phyloP scores from a whole-genome alignment of 1,140 invertebrate species.

The Tribolium madens region DNA sequence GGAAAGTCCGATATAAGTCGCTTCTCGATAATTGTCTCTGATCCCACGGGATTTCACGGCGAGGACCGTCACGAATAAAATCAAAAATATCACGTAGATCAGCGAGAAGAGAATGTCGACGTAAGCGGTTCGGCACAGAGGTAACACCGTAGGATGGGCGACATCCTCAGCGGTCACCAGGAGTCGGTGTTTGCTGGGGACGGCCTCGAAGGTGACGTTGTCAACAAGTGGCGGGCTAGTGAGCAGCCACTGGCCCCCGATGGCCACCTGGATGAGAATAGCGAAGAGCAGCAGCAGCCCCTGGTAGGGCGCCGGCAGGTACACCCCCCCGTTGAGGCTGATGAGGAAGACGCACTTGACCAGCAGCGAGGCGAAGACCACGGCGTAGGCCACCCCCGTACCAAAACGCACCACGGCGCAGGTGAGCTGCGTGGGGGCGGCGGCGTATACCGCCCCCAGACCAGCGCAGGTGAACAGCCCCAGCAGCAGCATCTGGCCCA shows the following conservation, averaged over 20 bases:
- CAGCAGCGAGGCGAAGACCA: constrained; percentile 92
- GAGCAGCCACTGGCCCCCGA: constrained; percentile 87
- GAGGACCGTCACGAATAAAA: constrained; percentile 85
- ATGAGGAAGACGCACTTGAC: constrained; percentile 95
- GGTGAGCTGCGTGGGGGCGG: constrained; percentile 82
- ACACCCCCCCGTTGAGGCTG: constrained; percentile 90
- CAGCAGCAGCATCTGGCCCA: constrained; percentile 90
- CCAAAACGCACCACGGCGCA: constrained; percentile 88
- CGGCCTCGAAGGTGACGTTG: constrained; percentile 64
- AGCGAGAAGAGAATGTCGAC: constrained; percentile 82
- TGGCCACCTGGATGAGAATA: constrained; percentile 88
- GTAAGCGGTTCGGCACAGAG: constrained; percentile 74
- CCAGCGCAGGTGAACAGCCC: constrained; percentile 88
- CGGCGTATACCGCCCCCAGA: constrained; percentile 82
- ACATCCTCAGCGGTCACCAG: constrained; percentile 65
- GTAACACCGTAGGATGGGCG: constrained; percentile 60
- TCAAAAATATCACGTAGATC: constrained; percentile 85
- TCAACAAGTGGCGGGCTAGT: constrained; percentile 77
- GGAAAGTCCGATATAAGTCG: constrained; percentile 88
- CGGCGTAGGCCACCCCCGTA: constrained; percentile 86
- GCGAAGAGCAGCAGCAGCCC: constrained; percentile 91
- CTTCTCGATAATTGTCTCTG: constrained; percentile 93
- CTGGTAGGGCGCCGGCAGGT: constrained; percentile 93
- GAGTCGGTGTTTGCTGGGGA: constrained; percentile 62
- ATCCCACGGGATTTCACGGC: constrained; percentile 88